Conservation (phyloP, 2,113 vertebrate species). For the Heloderma charlesbogerti region DNA sequence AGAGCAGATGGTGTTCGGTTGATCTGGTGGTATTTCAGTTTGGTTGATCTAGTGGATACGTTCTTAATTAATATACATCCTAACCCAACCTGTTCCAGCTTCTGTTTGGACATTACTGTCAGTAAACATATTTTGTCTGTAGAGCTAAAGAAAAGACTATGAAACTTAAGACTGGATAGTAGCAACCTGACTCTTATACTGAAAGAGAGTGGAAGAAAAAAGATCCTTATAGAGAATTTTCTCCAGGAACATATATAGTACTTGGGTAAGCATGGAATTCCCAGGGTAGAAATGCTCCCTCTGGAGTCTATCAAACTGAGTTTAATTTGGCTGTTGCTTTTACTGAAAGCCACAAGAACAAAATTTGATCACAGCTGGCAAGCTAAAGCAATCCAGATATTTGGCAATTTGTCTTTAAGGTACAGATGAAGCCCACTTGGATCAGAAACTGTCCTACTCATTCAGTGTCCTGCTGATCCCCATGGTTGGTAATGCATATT, state of each 20-base stretch:
- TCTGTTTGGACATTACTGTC: background rate
- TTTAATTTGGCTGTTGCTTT: background rate
- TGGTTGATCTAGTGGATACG: background rate
- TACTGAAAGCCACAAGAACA: background rate
- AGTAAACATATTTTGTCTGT: rapidly evolving
- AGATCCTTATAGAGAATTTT: background rate
- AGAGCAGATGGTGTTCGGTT: background rate
- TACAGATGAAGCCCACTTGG: background rate
- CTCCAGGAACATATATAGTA: background rate
- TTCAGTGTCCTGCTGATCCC: background rate
- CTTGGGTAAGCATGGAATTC: background rate
- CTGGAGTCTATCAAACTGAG: background rate
- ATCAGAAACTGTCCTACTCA: background rate
- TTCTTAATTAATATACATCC: background rate
- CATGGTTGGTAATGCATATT: background rate
- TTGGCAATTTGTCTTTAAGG: background rate
- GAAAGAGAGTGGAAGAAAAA: background rate
- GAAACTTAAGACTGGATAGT: background rate
- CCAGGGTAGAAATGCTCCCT: background rate
- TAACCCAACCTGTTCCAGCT: background rate
- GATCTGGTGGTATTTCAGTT: too few species aligned
- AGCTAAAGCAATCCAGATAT: background rate
- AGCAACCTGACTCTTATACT: background rate
- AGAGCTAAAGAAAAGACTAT: rapidly evolving
- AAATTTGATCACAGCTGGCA: background rate